Conservation (phyloP, 2,888 invertebrate species). For the Yponomeuta malinellus region DNA sequence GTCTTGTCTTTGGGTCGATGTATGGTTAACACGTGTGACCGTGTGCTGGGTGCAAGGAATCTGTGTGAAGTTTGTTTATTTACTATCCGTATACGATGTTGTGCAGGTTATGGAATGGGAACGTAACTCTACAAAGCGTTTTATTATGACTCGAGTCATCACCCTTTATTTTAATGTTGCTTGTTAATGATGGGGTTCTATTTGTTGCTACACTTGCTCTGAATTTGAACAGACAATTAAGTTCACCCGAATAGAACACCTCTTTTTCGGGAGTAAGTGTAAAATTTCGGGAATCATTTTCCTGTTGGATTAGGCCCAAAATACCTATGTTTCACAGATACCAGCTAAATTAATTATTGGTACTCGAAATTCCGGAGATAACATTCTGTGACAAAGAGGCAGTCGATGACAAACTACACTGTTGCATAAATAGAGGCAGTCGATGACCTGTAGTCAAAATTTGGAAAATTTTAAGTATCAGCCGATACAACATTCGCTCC, state of each 20-base stretch:
- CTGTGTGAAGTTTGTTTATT: conserved; percentile 14
- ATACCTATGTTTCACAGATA: no score
- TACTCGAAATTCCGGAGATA: no score
- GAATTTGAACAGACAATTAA: conserved; percentile 46
- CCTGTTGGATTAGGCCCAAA: no score
- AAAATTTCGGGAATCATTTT: conserved; percentile 33
- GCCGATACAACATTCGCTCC: no score
- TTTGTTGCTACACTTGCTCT: conserved; percentile 27
- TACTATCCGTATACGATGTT: conserved; percentile 10
- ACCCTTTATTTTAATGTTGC: neutral
- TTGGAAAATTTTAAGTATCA: no score
- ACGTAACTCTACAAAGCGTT: neutral
- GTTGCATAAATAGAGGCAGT: no score
- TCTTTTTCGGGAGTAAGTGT: conserved; percentile 59
- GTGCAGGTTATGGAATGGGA: conserved; percentile 15
- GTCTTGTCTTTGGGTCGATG: neutral
- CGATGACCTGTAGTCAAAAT: no score
- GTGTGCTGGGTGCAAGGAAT: conserved; percentile 4
- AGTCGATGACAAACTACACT: no score
- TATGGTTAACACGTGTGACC: conserved; percentile 18
- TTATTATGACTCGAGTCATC: neutral
- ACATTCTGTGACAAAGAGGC: no score
- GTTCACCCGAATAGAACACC: conserved; percentile 24
- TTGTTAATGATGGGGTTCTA: neutral
- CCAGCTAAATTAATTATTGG: no score